Evolutionary conservation across 2,888 invertebrate species (phyloP).

Genomic region (Ptycholaimellus sp.): DNA sequence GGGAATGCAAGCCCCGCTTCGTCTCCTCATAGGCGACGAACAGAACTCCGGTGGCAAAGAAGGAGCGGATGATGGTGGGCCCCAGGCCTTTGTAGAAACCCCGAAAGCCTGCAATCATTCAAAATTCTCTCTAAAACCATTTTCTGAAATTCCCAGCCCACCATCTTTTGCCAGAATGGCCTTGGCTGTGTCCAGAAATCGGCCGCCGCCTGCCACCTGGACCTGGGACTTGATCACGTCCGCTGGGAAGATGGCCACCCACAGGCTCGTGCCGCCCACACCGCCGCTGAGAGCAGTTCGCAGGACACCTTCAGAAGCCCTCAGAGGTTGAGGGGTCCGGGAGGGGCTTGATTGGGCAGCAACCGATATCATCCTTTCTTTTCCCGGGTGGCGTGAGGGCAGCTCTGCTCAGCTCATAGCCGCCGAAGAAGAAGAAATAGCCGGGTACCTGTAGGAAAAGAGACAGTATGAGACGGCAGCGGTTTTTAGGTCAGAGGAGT

Average conservation of each 20-base stretch:
- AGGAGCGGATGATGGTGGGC: conserved; percentile 71
- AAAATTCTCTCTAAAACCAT: no score
- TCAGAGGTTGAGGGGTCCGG: no score
- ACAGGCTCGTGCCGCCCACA: conserved; percentile 59
- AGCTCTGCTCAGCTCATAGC: conserved; percentile 54
- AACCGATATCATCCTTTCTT: conserved; percentile 36
- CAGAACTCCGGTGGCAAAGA: conserved; percentile 78
- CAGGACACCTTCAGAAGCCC: conserved; percentile 27
- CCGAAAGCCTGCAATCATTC: conserved; percentile 39
- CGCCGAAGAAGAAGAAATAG: conserved; percentile 96
- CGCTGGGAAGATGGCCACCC: conserved; percentile 50
- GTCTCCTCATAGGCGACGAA: conserved; percentile 86
- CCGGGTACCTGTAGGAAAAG: conserved; percentile 99
- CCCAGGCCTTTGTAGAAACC: conserved; percentile 81
- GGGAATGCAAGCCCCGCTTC: conserved; percentile 47
- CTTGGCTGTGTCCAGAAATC: conserved; percentile 1
- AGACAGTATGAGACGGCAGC: no score
- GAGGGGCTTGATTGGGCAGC: conserved; percentile 1
- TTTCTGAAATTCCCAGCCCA: no score
- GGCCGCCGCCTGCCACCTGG: conserved; percentile 47
- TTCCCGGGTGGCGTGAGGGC: conserved; percentile 35
- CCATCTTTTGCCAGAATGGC: conserved; percentile 1
- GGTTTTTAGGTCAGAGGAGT: no score
- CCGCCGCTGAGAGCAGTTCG: conserved; percentile 75
- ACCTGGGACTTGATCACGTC: conserved; percentile 91